Percentiles rank a stretch among this genome's conserved stretches.
Evolutionary conservation across 2,113 vertebrate genomes (phyloP).

Genomic region (Callospermophilus lateralis): DNA sequence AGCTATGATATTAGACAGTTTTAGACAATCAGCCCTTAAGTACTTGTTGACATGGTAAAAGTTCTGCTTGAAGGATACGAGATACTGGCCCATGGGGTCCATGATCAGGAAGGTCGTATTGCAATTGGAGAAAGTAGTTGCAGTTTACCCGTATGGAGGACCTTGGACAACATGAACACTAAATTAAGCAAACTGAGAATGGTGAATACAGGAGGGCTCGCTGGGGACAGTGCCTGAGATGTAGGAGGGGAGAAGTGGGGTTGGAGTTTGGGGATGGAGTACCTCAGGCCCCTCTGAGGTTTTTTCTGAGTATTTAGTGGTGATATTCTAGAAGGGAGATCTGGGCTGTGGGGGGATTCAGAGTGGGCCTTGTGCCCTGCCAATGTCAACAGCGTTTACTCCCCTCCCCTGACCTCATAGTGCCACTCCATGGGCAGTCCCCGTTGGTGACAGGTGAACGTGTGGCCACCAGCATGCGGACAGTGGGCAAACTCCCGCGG

Average conservation of each 20-base stretch:
- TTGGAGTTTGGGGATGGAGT: not conserved
- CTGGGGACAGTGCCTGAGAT: not conserved
- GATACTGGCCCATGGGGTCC: not conserved
- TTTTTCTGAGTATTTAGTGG: not conserved
- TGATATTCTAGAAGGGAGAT: not conserved
- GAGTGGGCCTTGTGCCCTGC: not conserved
- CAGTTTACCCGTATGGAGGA: not conserved
- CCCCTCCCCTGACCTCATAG: constrained; percentile 78
- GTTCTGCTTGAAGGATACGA: not conserved
- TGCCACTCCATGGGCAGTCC: constrained; percentile 96
- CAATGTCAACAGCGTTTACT: not conserved
- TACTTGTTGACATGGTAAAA: not conserved
- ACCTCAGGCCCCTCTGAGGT: not conserved
- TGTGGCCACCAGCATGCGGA: constrained; percentile 89
- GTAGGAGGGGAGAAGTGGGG: not conserved
- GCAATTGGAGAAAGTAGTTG: not conserved
- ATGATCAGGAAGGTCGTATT: not conserved
- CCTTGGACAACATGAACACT: not conserved
- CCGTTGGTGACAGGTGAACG: constrained; percentile 95
- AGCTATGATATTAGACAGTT: not conserved
- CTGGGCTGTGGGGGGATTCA: not conserved
- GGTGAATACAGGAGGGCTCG: not conserved
- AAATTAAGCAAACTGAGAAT: not conserved
- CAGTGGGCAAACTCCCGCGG: constrained; percentile 93
- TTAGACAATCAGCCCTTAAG: not conserved